Base-by-base conservation (phyloP, 2,888 invertebrate species). In the Colletes collaris region DNA sequence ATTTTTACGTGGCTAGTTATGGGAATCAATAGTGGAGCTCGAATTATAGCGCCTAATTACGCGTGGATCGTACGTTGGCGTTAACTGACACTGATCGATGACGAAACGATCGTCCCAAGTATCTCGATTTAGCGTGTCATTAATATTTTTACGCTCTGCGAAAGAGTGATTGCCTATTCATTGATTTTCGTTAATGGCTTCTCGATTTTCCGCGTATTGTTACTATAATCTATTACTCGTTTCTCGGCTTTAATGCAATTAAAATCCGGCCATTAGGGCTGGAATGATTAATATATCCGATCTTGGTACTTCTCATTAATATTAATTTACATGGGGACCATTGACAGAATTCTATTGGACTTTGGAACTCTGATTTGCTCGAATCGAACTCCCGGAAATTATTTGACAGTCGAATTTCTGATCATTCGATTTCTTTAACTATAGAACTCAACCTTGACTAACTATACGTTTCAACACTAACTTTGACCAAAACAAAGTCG, bases 41-140 rank as follows among this genome's bases (percentile, higher is more conserved):
- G n/a, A 52, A 52, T 60, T 27, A 27, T 27, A 27, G 2, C 27
- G 27, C 27, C 50, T 69, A 37, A 60, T 67, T 46, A 37, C 13
- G 11, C 10, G 13, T 7, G n/a, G 19, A 11, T 60, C 19, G 11
- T 7, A 52, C 16, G 16, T 10, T 40, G 19, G 50, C n/a, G 50
- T 75, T 77, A 76, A 67, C 64, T 62, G 77, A 65, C 58, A 40
- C 4, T 76, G 76, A 76, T 78, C 68, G 69, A 78, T 78, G 76
- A 63, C 13, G 46, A 16, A 27, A 52, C 40, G 35, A 37, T 62
- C 49, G 55, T 7, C 4, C 11, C 5, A 13, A 58, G 16, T 63
- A 58, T 44, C 35, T 56, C 56, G 76, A 76, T 67, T 76, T 76
- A 40, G 8, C 8, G 10, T 44, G 35, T 55, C 68, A 77, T 68